These are phyloP conservation scores for Crotalus viridis DNA, from an alignment of 2,113 vertebrate species.

Conservation along the genomic window DNA sequence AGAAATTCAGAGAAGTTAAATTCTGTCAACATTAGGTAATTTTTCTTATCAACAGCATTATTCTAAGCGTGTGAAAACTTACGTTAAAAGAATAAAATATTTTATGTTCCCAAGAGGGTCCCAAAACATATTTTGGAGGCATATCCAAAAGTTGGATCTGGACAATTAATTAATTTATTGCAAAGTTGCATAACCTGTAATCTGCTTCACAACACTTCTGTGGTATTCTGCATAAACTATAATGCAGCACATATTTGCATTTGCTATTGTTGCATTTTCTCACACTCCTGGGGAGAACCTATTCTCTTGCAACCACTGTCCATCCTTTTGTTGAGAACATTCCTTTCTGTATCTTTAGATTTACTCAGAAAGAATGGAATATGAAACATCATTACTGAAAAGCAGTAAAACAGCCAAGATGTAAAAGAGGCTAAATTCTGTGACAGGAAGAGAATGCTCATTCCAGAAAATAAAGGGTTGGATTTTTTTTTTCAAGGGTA, in stretches of 20 bases:
- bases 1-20: background rate
- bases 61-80: background rate
- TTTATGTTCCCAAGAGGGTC: background rate
- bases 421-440: background rate
- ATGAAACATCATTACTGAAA: background rate
- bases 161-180: background rate
- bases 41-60: background rate
- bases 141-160: background rate
- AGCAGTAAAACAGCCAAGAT: background rate
- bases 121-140: background rate
- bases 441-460: background rate
- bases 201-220: background rate
- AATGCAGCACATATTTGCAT: background rate
- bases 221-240: background rate
- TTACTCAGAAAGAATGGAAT: background rate
- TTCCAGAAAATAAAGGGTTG: background rate
- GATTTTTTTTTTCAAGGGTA: background rate
- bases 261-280: background rate
- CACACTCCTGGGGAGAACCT: background rate
- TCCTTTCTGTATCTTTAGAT: background rate
- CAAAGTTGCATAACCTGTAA: constrained; percentile 11
- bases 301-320: background rate
- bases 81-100: background rate
- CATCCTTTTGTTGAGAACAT: background rate
- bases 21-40: background rate